phyloP scores from a whole-genome alignment of 2,797 vertebrate species.

The Ambastaia sidthimunki region DNA sequence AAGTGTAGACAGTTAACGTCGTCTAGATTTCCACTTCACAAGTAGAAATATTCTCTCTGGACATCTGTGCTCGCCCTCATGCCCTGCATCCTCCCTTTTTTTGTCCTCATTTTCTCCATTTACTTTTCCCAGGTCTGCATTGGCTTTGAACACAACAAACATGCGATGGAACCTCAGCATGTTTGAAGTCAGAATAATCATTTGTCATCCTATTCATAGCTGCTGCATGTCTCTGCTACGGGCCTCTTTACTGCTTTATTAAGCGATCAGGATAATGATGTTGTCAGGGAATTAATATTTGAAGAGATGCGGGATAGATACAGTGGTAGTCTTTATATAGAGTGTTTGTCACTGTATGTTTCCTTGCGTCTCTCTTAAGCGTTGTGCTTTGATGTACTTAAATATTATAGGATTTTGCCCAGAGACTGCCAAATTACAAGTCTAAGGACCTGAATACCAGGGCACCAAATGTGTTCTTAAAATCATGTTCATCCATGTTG shows the following conservation, averaged over 20 bases:
- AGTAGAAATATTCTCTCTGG: constrained; percentile 47
- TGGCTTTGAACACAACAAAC: constrained; percentile 52
- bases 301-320: constrained; percentile 23
- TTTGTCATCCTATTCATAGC: constrained; percentile 43
- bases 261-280: constrained; percentile 42
- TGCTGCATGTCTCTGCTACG: constrained; percentile 9
- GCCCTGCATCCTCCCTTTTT: not conserved
- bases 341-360: constrained; percentile 18
- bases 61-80: not conserved
- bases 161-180: constrained; percentile 17
- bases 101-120: constrained; percentile 5
- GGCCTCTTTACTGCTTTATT: constrained; percentile 27
- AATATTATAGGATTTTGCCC: constrained; percentile 16
- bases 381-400: constrained; percentile 25
- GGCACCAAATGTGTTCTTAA: constrained; percentile 3
- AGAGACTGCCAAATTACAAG: constrained; percentile 21
- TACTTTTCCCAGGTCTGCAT: constrained; percentile 22
- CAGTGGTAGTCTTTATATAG: not conserved
- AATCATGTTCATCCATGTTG: constrained; percentile 11
- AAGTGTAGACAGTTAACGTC: constrained; percentile 52
- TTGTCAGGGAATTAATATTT: constrained; percentile 52
- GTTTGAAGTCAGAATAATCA: constrained; percentile 52
- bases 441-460: constrained; percentile 6
- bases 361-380: not conserved
- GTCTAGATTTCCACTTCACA: constrained; percentile 66